A percentile compares a stretch with the other conserved stretches of the same genome.
phyloP scores from a whole-genome alignment of 2,113 vertebrate species.

The Calonectris borealis region DNA sequence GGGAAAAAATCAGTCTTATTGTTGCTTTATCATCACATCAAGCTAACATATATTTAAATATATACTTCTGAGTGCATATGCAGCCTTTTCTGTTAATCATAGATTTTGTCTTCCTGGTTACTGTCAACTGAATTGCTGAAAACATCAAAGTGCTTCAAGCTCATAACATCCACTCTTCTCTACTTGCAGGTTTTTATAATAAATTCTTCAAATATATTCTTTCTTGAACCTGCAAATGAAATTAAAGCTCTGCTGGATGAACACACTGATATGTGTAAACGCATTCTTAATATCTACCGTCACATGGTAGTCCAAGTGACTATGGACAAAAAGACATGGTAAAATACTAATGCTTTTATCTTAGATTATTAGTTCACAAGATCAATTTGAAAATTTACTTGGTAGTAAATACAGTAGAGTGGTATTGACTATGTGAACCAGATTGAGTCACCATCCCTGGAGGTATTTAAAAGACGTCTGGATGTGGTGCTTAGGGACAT shows the following conservation, averaged over 20 bases:
- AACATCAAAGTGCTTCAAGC: background rate
- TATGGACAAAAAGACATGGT: slow-evolving; percentile 99
- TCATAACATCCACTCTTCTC: slow-evolving; percentile 1
- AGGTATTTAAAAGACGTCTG: too few species aligned
- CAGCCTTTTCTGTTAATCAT: background rate
- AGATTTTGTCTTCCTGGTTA: background rate
- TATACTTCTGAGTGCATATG: background rate
- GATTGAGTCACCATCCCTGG: too few species aligned
- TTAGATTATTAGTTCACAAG: background rate
- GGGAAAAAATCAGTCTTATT: background rate
- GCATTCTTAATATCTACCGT: slow-evolving; percentile 98
- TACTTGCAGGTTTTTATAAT: slow-evolving; percentile 91
- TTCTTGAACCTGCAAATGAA: slow-evolving; percentile 96
- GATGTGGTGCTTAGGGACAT: too few species aligned
- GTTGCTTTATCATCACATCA: background rate
- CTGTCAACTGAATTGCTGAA: background rate
- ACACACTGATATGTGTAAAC: slow-evolving; percentile 98
- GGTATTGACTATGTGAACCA: background rate
- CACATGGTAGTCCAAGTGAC: slow-evolving; percentile 97
- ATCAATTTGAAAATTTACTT: background rate
- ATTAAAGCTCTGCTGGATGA: slow-evolving; percentile 93
- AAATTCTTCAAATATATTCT: slow-evolving; percentile 95
- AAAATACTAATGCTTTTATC: slow-evolving; percentile 58
- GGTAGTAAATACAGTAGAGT: background rate
- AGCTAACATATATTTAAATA: background rate